phyloP scores from a whole-genome alignment of 92 coral and sea anemone genomes.

The Umimayanthus chanpuru region DNA sequence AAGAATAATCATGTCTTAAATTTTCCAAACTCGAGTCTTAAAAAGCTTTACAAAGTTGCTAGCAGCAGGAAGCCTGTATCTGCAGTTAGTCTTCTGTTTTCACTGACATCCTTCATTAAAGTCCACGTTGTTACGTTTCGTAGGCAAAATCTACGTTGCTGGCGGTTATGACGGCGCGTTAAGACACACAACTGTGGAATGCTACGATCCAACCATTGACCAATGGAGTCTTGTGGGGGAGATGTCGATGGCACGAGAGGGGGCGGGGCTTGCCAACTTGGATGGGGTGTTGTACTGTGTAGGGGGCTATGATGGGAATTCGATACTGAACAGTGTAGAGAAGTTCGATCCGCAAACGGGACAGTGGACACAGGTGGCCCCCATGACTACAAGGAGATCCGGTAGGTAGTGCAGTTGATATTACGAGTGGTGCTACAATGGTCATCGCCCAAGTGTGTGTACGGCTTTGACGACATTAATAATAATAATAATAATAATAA shows the following conservation, averaged over 20 bases:
- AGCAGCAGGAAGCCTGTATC: too few species aligned
- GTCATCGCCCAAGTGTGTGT: too few species aligned
- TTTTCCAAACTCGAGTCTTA: too few species aligned
- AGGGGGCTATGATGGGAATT: constrained; percentile 96
- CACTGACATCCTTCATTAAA: not conserved
- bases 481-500: too few species aligned
- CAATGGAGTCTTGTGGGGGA: constrained; percentile 91
- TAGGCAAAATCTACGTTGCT: constrained; percentile 96
- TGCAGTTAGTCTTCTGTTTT: not conserved
- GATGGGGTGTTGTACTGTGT: constrained; percentile 90
- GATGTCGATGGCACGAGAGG: constrained; percentile 87
- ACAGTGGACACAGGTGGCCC: constrained; percentile 90
- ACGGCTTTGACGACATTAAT: too few species aligned
- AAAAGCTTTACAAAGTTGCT: too few species aligned
- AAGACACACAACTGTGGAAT: constrained; percentile 95
- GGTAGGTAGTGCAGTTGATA: constrained; percentile 50
- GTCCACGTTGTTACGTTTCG: not conserved
- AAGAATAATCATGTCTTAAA: too few species aligned
- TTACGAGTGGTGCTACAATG: too few species aligned
- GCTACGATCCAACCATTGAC: constrained; percentile 97
- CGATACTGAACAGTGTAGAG: constrained; percentile 88
- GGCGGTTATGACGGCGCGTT: constrained; percentile 98
- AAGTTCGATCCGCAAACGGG: constrained; percentile 91
- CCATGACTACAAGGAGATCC: constrained; percentile 93
- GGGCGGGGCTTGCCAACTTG: constrained; percentile 91